phyloP scores from a whole-genome alignment of 2,888 invertebrate species.

The Oscheius sp. region DNA sequence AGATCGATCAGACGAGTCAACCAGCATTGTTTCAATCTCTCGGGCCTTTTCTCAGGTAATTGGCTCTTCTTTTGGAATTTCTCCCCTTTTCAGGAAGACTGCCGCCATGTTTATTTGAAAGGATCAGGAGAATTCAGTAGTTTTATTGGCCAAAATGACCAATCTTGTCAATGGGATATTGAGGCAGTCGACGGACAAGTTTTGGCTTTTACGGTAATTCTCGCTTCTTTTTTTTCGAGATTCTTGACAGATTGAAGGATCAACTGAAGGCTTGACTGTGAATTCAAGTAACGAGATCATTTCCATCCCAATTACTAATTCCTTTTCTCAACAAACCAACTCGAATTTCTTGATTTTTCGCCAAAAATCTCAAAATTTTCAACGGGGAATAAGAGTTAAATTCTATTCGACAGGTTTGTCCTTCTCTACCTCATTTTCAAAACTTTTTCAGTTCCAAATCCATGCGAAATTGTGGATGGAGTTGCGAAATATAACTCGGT shows the following conservation, averaged over 20 bases:
- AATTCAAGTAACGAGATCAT: background rate
- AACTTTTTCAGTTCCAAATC: background rate
- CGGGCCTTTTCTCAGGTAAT: background rate
- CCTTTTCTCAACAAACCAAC: background rate
- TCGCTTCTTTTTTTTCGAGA: background rate
- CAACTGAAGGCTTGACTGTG: background rate
- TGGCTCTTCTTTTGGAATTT: too few relatives aligned
- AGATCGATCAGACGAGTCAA: slow-evolving; percentile 55
- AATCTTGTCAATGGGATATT: slow-evolving; percentile 21
- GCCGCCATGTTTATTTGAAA: slow-evolving; percentile 1
- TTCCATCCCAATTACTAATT: background rate
- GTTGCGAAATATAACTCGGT: slow-evolving; percentile 8
- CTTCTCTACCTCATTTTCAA: background rate
- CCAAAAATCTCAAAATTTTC: background rate
- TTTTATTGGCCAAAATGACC: too few relatives aligned
- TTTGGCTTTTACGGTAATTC: slow-evolving; percentile 9
- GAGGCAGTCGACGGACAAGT: background rate
- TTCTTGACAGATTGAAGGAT: background rate
- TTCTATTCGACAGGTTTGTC: slow-evolving; percentile 3
- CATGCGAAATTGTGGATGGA: slow-evolving; percentile 10
- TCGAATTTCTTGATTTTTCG: background rate
- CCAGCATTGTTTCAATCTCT: background rate
- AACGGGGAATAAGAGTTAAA: background rate
- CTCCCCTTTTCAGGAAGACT: slow-evolving; percentile 12
- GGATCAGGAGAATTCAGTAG: slow-evolving; percentile 11